Percentiles rank a stretch among this genome's conserved stretches.
Conservation (phyloP, 2,797 vertebrate genomes). For the Sebastes miniatus region DNA sequence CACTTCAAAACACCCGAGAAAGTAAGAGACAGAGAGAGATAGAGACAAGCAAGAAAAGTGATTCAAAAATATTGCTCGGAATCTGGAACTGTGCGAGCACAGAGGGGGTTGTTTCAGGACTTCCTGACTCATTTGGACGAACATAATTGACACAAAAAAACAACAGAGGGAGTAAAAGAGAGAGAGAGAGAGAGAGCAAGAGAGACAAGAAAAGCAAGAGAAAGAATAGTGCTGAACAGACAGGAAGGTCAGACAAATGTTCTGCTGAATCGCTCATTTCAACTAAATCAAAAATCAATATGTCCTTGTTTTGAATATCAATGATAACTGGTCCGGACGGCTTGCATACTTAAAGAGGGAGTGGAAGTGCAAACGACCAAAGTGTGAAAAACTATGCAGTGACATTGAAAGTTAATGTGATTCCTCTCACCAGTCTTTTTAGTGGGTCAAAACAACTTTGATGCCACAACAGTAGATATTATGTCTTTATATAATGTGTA, state of each 20-base stretch:
- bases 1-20: not conserved
- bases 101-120: slow-evolving; percentile 1
- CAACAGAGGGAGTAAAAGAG: not conserved
- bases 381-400: slow-evolving; percentile 36
- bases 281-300: slow-evolving; percentile 72
- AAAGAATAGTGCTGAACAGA: slow-evolving; percentile 42
- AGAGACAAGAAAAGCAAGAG: not conserved
- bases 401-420: slow-evolving; percentile 35
- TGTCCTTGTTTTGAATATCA: slow-evolving; percentile 71
- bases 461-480: not conserved
- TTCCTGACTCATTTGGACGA: not conserved
- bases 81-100: not conserved
- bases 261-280: slow-evolving; percentile 69
- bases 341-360: slow-evolving; percentile 45
- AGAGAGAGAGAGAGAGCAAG: not conserved
- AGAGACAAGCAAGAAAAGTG: not conserved
- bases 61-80: not conserved
- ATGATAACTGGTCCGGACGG: slow-evolving; percentile 53
- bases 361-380: slow-evolving; percentile 17
- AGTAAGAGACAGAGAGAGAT: not conserved
- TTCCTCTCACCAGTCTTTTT: not conserved
- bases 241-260: slow-evolving; percentile 56
- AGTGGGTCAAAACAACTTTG: not conserved
- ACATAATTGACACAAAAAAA: slow-evolving; percentile 7
- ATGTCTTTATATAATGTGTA: not conserved